These are phyloP conservation scores for Lasius platythorax DNA, from an alignment of 2,888 invertebrate species.

Conservation along the genomic window DNA sequence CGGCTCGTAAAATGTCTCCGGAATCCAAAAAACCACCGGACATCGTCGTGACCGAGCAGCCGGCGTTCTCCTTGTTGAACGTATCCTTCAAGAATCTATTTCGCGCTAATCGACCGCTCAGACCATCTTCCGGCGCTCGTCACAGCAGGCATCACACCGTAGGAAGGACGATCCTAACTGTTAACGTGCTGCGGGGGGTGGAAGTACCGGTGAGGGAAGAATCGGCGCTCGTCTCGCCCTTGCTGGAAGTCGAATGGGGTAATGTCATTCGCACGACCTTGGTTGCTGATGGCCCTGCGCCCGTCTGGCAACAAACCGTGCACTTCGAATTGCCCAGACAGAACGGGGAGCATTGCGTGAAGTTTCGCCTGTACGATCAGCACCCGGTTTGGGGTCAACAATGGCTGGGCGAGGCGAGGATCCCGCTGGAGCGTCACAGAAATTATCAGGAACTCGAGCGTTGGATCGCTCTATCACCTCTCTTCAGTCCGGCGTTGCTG, in stretches of 20 bases:
- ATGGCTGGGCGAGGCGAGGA: constrained; percentile 83
- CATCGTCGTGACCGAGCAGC: constrained; percentile 80
- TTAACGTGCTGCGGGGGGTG: constrained; percentile 82
- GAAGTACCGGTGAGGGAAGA: constrained; percentile 84
- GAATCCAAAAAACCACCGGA: constrained; percentile 77
- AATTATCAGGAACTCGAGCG: constrained; percentile 83
- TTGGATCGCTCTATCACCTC: constrained; percentile 82
- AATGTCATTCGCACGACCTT: constrained; percentile 75
- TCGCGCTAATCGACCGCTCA: constrained; percentile 76
- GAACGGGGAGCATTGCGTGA: constrained; percentile 77
- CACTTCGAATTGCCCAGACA: constrained; percentile 80
- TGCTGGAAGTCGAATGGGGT: constrained; percentile 83
- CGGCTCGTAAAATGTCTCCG: background rate
- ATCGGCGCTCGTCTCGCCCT: constrained; percentile 82
- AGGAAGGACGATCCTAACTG: constrained; percentile 79
- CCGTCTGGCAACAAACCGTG: constrained; percentile 84
- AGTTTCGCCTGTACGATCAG: constrained; percentile 82
- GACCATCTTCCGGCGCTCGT: constrained; percentile 72
- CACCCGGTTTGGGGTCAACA: constrained; percentile 85
- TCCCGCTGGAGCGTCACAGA: constrained; percentile 81
- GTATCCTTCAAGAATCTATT: constrained; percentile 79
- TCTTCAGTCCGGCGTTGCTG: constrained; percentile 80
- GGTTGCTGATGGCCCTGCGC: constrained; percentile 82
- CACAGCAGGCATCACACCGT: constrained; percentile 70
- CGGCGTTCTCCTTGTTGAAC: constrained; percentile 78